Conservation (phyloP, 2,113 vertebrate genomes). For the Puma concolor region DNA sequence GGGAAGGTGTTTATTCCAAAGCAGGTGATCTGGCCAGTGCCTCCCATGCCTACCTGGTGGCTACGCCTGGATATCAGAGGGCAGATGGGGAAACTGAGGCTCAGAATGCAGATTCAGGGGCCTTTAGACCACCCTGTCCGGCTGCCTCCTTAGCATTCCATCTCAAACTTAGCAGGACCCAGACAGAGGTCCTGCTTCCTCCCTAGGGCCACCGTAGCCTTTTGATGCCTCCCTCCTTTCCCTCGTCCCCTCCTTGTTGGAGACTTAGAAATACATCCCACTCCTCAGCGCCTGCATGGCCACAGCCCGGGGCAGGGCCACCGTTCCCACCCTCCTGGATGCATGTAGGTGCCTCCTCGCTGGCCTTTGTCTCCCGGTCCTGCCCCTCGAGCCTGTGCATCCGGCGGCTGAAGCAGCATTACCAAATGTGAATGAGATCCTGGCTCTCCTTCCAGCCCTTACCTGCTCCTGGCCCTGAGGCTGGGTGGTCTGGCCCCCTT, state of each 20-base stretch:
- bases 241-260: background rate
- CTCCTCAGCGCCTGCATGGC: background rate
- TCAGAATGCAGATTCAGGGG: background rate
- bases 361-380: background rate
- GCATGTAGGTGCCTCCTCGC: background rate
- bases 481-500: no score
- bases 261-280: background rate
- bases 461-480: no score
- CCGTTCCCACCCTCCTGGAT: background rate
- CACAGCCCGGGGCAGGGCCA: background rate
- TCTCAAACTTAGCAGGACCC: background rate
- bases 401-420: background rate
- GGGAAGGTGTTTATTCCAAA: background rate
- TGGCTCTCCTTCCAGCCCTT: background rate
- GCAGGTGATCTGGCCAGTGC: background rate
- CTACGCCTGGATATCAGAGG: background rate
- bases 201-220: background rate
- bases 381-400: background rate
- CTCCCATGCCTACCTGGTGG: background rate
- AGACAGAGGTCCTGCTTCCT: background rate
- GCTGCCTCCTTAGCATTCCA: background rate
- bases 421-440: background rate
- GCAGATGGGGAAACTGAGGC: background rate
- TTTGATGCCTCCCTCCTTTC: background rate
- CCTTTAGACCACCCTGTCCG: background rate